These are phyloP conservation scores for Elachura formosa DNA, from an alignment of 2,113 vertebrate species.

Conservation along the genomic window DNA sequence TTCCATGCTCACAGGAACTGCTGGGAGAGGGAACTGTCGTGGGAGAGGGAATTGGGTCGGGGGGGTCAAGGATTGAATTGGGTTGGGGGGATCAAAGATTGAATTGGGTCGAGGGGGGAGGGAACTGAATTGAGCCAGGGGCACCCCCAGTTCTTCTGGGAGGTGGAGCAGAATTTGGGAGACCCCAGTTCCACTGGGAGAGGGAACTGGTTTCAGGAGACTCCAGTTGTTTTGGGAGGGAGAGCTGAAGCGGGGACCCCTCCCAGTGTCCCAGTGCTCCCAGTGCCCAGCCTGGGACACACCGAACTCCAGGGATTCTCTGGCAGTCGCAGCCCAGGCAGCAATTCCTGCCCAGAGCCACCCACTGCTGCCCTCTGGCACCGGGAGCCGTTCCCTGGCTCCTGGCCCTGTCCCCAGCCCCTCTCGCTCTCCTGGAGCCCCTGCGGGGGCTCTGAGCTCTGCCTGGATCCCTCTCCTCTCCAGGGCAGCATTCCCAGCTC, in stretches of 20 bases:
- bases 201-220: not conserved
- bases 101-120: not conserved
- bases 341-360: too few relatives aligned
- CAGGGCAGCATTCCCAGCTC: rapidly evolving
- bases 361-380: too few relatives aligned
- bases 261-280: not conserved
- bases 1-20: not conserved
- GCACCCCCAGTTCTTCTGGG: rapidly evolving
- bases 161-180: not conserved
- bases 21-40: not conserved
- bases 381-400: rapidly evolving
- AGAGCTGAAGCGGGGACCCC: not conserved
- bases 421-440: not conserved
- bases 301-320: too few relatives aligned
- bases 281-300: not conserved
- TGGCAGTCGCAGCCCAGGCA: rapidly evolving
- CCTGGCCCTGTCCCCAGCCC: not conserved
- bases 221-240: not conserved
- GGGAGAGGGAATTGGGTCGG: not conserved
- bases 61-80: not conserved
- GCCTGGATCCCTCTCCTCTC: not conserved
- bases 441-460: not conserved
- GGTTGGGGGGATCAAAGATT: not conserved
- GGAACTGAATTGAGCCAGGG: not conserved
- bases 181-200: not conserved